Evolutionary conservation across 2,888 invertebrate genomes (phyloP).

Genomic region (Cantharis nigra): DNA sequence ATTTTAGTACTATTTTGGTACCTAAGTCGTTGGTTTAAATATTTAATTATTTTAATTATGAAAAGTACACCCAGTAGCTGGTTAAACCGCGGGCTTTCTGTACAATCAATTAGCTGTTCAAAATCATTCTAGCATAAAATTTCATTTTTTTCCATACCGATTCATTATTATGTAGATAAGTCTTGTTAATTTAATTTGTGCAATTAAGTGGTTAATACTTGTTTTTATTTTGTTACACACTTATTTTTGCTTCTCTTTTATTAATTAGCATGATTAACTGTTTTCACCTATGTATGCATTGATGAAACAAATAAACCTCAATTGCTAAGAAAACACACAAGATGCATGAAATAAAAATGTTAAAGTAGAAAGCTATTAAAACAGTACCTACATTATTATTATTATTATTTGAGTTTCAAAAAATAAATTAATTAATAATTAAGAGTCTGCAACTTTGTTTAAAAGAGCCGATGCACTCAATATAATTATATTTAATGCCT

Average conservation of each 20-base stretch:
- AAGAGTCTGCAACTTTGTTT: background rate
- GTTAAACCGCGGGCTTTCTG: background rate
- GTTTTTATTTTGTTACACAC: background rate
- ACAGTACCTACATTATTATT: background rate
- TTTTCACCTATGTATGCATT: background rate
- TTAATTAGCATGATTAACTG: background rate
- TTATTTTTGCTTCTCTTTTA: background rate
- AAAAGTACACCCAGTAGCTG: background rate
- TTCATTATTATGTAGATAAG: background rate
- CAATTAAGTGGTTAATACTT: background rate
- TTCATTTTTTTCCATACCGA: too few species aligned
- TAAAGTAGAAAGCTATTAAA: background rate
- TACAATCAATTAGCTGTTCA: background rate
- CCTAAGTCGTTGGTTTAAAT: too few species aligned
- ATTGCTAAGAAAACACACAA: background rate
- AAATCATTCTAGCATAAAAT: too few species aligned
- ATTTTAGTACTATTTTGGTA: too few species aligned
- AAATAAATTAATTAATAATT: background rate
- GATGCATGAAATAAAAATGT: background rate
- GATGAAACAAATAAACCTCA: background rate
- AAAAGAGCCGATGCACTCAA: background rate
- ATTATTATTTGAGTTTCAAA: background rate
- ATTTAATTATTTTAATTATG: background rate
- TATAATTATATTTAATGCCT: constrained; percentile 6
- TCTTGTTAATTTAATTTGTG: background rate